Base-by-base conservation (phyloP, 2,888 invertebrate genomes). In the Ophraella communa region DNA sequence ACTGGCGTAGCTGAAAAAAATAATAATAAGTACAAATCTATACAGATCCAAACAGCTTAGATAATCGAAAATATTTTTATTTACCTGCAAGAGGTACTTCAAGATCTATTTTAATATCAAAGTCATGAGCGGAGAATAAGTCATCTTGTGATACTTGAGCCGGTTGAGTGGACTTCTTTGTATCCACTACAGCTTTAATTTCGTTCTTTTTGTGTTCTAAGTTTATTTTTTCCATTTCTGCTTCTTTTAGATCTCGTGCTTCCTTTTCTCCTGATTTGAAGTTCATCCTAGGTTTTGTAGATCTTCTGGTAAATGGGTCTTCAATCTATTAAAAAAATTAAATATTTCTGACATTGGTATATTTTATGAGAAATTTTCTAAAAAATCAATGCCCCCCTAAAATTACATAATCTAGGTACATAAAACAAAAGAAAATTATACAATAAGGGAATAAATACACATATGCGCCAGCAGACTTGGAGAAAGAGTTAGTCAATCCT, bases 61-160 rank as follows among this genome's bases (percentile, higher is more conserved):
- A n/a, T n/a, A n/a, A n/a, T n/a, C n/a, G n/a, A 30, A 30, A 11
- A 47, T 17, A 18, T 33, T 42, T 70, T 86, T n/a, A 55, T 88
- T 86, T 80, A 93, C 93, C 90, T 71, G 92, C 89, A 72, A 91
- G 84, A 56, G 94, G 91, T 73, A 94, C 89, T 82, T 94, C 94
- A 62, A 95, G 82, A 80, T 98, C 96, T 70, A 98, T 96, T 81
- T 91, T 93, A 75, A 96, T 95, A 77, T 98, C 98, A 83, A 98
- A 98, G 83, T 98, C 95, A 80, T 98, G 98, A 27, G 85, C 85
- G 24, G 84, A 84, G 73, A 85, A 85, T 30, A 85, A 76, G 71
- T 87, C 87, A 60, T 86, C 85, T 24, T 82, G 77, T 58, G 81
- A 80, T 54, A 84, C 84, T 72, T 85, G 84, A 7, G 80, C 76